Base-by-base conservation (phyloP, 2,888 invertebrate species). In the Scaptomyza parva region DNA sequence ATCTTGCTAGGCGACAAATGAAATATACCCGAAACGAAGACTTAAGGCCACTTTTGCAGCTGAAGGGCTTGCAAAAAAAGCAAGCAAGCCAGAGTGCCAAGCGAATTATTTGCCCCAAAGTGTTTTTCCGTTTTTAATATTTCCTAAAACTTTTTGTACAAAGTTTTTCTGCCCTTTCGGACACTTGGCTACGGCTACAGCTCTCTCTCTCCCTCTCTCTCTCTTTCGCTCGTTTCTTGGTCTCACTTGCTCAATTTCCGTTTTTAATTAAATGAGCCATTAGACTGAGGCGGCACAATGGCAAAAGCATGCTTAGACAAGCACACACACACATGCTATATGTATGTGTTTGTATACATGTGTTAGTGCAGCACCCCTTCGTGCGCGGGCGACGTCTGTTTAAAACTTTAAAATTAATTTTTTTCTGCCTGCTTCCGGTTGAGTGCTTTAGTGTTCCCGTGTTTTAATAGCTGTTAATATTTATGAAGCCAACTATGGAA, bases 71-170 rank as follows among this genome's bases (percentile, higher is more conserved):
- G 62, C 28, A 5, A 47, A 55, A 37, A 43, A 41, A 47, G 52
- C 61, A 41, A 51, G 51, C 22, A 45, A 44, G 37, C 50, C 72
- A 66, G 63, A 66, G 63, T 62, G 64, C 59, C 58, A 61, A 61
- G 66, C 50, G 86, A 88, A 88, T 82, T 88, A 88, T 80, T 88
- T 76, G 86, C 66, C 61, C 77, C 60, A 74, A 88, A 83, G 82
- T 88, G 82, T 83, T 83, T 83, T 83, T 86, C 88, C 82, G 88
- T 83, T 83, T 83, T 83, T 88, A 83, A 83, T 83, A 83, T 88
- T 76, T 86, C 86, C 80, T 69, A 50, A 44, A 69, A 79, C 59
- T 88, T 88, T 59, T 88, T 58, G 50, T 55, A 62, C 73, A 86
- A 82, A 88, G 62, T 83, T 88, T 83, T 88, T 69, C 47, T 52